A percentile compares a stretch with the other conserved stretches of the same genome.
Conservation (phyloP, 2,797 vertebrate genomes). For the Falco naumanni region DNA sequence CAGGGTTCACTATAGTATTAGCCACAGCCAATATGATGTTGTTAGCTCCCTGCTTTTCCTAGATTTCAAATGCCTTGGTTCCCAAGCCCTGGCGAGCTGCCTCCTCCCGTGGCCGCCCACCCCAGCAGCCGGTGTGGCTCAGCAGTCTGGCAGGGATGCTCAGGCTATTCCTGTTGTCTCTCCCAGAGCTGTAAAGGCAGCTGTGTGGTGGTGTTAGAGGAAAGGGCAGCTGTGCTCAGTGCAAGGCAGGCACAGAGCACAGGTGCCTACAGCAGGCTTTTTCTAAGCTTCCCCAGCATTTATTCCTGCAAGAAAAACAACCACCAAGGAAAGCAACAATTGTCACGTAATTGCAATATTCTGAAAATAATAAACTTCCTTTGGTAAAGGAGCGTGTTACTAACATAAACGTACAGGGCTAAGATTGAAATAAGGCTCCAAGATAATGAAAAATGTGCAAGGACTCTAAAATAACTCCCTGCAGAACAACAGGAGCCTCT, state of each 20-base stretch:
- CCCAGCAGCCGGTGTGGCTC: not conserved
- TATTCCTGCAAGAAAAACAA: not conserved
- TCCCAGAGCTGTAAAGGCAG: not conserved
- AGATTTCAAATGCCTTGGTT: not conserved
- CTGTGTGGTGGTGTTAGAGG: not conserved
- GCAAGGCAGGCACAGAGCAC: not conserved
- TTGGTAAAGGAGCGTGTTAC: not conserved
- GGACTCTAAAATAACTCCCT: not conserved
- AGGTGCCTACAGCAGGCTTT: not conserved
- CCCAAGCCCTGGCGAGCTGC: not conserved
- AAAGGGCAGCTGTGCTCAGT: not conserved
- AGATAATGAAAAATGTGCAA: not conserved
- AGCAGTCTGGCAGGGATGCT: not conserved
- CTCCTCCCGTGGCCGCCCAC: not conserved
- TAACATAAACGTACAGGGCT: not conserved
- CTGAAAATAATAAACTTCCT: not conserved
- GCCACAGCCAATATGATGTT: accelerated
- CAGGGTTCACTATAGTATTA: not conserved
- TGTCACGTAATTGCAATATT: not conserved
- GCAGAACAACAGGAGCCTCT: not conserved
- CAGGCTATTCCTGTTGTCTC: not conserved
- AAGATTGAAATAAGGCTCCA: not conserved
- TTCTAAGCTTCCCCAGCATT: not conserved
- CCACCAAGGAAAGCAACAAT: not conserved
- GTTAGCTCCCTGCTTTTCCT: not conserved